These are phyloP conservation scores for Harpagoxenus sublaevis DNA, from an alignment of 2,888 invertebrate genomes.

Conservation along the genomic window DNA sequence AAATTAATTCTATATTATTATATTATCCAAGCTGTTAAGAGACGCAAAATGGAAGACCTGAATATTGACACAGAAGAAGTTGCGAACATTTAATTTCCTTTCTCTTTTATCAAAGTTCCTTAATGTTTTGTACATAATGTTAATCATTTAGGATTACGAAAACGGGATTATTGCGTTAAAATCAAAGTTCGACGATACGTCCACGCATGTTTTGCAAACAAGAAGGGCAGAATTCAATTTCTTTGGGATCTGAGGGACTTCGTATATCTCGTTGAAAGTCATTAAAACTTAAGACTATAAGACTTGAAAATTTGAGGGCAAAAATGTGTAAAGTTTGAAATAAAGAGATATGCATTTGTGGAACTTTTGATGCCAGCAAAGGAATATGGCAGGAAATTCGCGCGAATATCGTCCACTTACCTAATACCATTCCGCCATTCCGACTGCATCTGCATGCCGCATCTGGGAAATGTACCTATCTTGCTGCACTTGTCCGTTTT, in stretches of 20 bases:
- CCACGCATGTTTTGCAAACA: background rate
- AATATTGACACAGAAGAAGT: background rate
- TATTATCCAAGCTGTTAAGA: background rate
- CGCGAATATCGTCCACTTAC: background rate
- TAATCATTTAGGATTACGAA: background rate
- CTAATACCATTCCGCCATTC: background rate
- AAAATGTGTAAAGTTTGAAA: background rate
- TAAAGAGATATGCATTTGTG: background rate
- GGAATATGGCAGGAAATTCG: background rate
- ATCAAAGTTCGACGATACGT: background rate
- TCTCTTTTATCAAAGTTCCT: background rate
- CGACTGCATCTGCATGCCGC: background rate
- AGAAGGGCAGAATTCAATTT: background rate
- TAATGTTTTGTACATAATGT: background rate
- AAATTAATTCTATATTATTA: background rate
- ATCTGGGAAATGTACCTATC: conserved; percentile 8
- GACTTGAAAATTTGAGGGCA: background rate
- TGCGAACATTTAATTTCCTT: background rate
- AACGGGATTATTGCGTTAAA: background rate
- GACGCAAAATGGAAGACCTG: background rate
- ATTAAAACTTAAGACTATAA: background rate
- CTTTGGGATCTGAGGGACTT: background rate
- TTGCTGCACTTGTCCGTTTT: background rate
- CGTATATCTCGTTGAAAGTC: background rate
- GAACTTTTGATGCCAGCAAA: background rate